phyloP scores from a whole-genome alignment of 2,113 vertebrate species.

The Pachyramphus minor region DNA sequence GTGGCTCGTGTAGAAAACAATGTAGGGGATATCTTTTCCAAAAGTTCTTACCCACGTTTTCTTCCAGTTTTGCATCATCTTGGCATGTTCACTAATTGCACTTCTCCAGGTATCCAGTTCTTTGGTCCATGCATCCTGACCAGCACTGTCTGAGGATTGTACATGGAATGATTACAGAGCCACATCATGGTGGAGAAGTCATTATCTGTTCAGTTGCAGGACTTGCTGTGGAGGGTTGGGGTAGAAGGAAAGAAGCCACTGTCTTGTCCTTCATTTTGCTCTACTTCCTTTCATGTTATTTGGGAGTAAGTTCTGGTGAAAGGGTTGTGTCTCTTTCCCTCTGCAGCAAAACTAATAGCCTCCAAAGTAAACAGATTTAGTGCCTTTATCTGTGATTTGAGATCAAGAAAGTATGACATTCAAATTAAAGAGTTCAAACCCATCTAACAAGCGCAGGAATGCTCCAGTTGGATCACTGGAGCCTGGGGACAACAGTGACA shows the following conservation, averaged over 20 bases:
- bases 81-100: constrained; percentile 80
- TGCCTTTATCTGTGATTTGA: neutral
- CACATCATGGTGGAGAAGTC: neutral
- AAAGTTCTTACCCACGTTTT: constrained; percentile 81
- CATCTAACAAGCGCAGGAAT: neutral
- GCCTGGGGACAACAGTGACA: neutral
- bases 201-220: neutral
- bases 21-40: neutral
- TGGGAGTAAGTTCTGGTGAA: neutral
- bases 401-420: neutral
- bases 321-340: neutral
- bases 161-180: neutral
- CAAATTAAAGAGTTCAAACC: neutral
- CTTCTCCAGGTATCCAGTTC: constrained; percentile 83
- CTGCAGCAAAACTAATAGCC: neutral
- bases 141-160: constrained; percentile 73
- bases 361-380: neutral
- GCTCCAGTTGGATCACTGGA: neutral
- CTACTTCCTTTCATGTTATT: neutral
- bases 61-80: constrained; percentile 85
- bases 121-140: constrained; percentile 69
- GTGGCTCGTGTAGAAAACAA: neutral
- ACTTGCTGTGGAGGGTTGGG: neutral
- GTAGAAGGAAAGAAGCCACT: neutral
- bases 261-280: neutral